Evolutionary conservation across 2,888 invertebrate species (phyloP), one percentile per base, ranked within the genome.

Genomic region (Sarcophaga caerulescens): DNA sequence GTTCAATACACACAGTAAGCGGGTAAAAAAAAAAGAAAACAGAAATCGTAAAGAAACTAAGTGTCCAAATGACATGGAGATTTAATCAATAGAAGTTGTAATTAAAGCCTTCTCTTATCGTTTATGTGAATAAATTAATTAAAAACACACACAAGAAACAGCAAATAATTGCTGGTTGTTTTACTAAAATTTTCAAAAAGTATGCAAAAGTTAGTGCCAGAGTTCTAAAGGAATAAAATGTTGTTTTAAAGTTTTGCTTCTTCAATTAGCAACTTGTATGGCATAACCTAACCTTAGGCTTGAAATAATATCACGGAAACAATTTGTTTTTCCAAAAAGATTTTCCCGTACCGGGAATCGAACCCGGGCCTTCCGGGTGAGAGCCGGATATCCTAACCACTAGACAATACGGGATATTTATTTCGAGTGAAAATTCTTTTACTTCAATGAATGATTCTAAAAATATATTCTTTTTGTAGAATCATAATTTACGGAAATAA

Each of bases 341-440:
- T 14, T 44, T 87, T 86, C 88, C 88, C 88, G 87, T 88, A 89
- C 88, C 88, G 89, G 88, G 88, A 88, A 88, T 88, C 86, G 89
- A 89, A 89, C 89, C 89, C 88, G 88, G 88, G 88, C 88, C 89
- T 89, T 87, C 89, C 88, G 89, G 88, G 88, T 89, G 88, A 88
- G 88, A 88, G 87, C 88, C 88, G 87, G 88, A 87, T 88, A 88
- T 88, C 88, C 88, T 88, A 88, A 88, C 88, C 88, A 88, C 88
- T 88, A 88, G 88, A 73, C 75, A 84, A 81, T 81, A 81, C 81
- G 81, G 81, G 35, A 66, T 57, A 60, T 17, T 71, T 66, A 19
- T 5, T 14, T 1, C 17, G 1, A 52, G 4, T 4, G 52, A 12
- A 52, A 1, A 52, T 52, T 52, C 17, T 17, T 1, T 17, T 17